phyloP scores from a whole-genome alignment of 2,888 invertebrate genomes.

The Muschampia plurimacula region DNA sequence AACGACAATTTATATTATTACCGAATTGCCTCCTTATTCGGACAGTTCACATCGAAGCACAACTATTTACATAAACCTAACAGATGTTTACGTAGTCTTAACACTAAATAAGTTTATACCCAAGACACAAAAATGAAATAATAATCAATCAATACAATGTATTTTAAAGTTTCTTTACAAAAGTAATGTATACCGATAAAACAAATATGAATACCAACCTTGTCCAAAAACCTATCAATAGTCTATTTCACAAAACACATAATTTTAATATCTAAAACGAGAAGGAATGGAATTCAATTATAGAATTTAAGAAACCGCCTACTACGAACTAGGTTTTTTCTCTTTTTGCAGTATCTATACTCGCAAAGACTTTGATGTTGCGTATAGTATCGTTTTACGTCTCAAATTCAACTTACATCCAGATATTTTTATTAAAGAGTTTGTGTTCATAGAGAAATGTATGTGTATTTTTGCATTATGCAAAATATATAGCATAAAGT shows the following conservation, averaged over 20 bases:
- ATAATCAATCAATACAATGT: constrained; percentile 60
- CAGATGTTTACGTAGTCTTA: constrained; percentile 62
- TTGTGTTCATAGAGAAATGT: too few relatives aligned
- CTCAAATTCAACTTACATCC: constrained; percentile 48
- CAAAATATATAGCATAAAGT: too few relatives aligned
- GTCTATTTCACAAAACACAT: constrained; percentile 34
- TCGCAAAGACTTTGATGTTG: constrained; percentile 47
- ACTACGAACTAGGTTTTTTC: constrained; percentile 45
- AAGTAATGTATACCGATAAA: constrained; percentile 59
- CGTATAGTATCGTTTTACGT: constrained; percentile 36
- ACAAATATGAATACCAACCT: constrained; percentile 54
- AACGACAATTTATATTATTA: constrained; percentile 54
- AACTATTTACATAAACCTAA: constrained; percentile 79
- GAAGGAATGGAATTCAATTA: constrained; percentile 77
- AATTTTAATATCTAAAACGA: constrained; percentile 66
- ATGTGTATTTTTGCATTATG: too few relatives aligned
- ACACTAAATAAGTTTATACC: constrained; percentile 58
- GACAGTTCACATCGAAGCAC: constrained; percentile 58
- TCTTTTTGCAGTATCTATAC: constrained; percentile 45
- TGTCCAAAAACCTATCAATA: constrained; percentile 51
- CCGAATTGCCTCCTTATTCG: constrained; percentile 53
- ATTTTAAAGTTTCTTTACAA: constrained; percentile 59
- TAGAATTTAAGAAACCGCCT: constrained; percentile 61
- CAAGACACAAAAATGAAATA: constrained; percentile 53
- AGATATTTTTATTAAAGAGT: not conserved